Evolutionary conservation across 2,113 vertebrate species (phyloP).

Genomic region (Hemicordylus capensis): DNA sequence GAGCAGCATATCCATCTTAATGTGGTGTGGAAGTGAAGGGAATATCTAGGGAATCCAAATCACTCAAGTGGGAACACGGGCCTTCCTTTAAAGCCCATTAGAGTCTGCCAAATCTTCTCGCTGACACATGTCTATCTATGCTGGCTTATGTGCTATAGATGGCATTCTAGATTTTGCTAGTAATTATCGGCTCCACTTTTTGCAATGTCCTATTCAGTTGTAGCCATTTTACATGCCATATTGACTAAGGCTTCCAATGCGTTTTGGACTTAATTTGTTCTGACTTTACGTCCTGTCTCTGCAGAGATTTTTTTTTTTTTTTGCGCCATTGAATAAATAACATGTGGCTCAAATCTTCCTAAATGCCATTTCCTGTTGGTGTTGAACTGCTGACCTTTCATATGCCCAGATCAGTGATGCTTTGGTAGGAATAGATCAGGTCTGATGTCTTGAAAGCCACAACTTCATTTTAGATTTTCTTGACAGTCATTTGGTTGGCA

Average conservation of each 20-base stretch:
- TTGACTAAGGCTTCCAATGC: neutral
- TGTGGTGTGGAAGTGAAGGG: neutral
- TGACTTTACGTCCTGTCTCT: neutral
- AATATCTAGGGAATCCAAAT: neutral
- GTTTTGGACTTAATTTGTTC: neutral
- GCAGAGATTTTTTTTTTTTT: neutral
- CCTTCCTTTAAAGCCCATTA: neutral
- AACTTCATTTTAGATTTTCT: neutral
- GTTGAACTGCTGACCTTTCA: neutral
- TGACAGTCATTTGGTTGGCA: neutral
- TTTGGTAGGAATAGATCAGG: neutral
- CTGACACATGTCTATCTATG: neutral
- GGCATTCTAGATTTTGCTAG: neutral
- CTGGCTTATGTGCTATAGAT: neutral
- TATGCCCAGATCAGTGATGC: neutral
- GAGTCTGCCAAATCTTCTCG: neutral
- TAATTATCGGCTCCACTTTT: neutral
- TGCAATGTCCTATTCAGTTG: neutral
- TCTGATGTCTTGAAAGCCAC: neutral
- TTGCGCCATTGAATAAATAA: neutral
- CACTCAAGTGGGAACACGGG: neutral
- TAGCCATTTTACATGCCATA: neutral
- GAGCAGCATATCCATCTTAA: fast-evolving
- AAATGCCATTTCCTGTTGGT: neutral
- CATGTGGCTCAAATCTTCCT: neutral